Evolutionary conservation across 2,113 vertebrate species (phyloP), one percentile per base, ranked within the genome.

Genomic region (Mormyrus lacerda): DNA sequence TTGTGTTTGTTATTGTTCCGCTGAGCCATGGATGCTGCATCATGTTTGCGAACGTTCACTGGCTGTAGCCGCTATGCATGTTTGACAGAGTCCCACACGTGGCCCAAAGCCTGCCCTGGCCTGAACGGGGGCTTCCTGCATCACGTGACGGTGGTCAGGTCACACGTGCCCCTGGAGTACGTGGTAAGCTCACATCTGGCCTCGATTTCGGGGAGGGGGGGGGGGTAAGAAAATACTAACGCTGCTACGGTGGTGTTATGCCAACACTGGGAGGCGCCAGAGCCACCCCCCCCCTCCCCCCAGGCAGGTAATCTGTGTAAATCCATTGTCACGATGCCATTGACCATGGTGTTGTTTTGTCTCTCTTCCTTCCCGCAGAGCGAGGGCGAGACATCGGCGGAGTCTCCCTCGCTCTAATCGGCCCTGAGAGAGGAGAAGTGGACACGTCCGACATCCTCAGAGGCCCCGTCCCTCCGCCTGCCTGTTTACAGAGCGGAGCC

Each of bases 161-260:
- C 89, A 93, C 90, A 91, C 58, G 65, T 89, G 88, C 73, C 89
- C 89, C 89, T 91, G 91, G 87, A 91, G 90, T 86, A 92, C 58
- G 85, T 91, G 89, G 91, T 89, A 88, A 85, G 58, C 89, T 89
- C 88, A 94, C 93, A 94, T 94, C 92, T 94, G 94, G 91, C 87
- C 92, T 91, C 92, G 89, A 93, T 94, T 94, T 91, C 44, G 88
- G 85, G 90, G 91, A 91, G 84, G 87, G 90, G 91, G 91, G 90
- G 91, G 91, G 84, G 87, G 89, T 48, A 76, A 84, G 50, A 85
- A 92, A 94, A 93, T 90, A 91, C 91, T 89, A 83, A 31, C 53
- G 51, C 53, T 87, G 45, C 11, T 13, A 51, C 4, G 47, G 88
- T 82, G 15, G 42, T 51, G 88, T 47, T 51, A 31, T 39, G 88